Conservation (phyloP, 2,888 invertebrate species). For the Pseudococcus viburni region DNA sequence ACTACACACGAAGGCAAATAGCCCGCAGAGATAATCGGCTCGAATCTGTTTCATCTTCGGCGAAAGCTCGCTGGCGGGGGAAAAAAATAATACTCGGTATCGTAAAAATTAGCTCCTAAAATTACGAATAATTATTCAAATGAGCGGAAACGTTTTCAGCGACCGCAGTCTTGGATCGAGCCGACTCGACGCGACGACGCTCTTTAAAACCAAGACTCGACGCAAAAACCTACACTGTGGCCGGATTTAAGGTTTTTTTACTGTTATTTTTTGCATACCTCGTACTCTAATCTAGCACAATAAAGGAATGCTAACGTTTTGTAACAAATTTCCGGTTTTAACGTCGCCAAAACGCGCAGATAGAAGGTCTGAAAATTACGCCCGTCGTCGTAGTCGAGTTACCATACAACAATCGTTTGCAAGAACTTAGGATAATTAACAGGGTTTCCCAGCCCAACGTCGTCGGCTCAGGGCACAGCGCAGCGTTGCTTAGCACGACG, state of each 20-base stretch:
- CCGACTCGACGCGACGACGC: not conserved
- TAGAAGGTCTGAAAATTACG: constrained; percentile 40
- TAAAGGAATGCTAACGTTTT: not conserved
- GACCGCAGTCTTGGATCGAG: constrained; percentile 4
- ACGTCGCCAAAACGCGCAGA: constrained; percentile 21
- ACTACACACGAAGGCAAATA: not conserved
- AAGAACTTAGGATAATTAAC: constrained; percentile 46
- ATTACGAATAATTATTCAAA: constrained; percentile 22
- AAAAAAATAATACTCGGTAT: not conserved
- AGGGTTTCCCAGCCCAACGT: not conserved
- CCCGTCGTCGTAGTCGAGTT: constrained; percentile 19
- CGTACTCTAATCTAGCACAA: constrained; percentile 17
- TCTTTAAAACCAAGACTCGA: not conserved
- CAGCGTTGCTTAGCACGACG: not conserved
- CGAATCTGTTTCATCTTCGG: constrained; percentile 14
- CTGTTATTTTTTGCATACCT: no score
- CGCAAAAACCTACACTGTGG: not conserved
- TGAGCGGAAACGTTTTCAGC: not conserved
- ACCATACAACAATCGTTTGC: constrained; percentile 25
- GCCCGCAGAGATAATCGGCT: not conserved
- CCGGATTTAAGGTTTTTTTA: constrained; percentile 6
- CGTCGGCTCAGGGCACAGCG: no score
- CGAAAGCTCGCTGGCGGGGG: not conserved
- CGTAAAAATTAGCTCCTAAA: constrained; percentile 28
- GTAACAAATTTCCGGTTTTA: constrained; percentile 47